These are phyloP conservation scores for Anas bahamensis DNA, from an alignment of 2,797 vertebrate species.

Conservation along the genomic window DNA sequence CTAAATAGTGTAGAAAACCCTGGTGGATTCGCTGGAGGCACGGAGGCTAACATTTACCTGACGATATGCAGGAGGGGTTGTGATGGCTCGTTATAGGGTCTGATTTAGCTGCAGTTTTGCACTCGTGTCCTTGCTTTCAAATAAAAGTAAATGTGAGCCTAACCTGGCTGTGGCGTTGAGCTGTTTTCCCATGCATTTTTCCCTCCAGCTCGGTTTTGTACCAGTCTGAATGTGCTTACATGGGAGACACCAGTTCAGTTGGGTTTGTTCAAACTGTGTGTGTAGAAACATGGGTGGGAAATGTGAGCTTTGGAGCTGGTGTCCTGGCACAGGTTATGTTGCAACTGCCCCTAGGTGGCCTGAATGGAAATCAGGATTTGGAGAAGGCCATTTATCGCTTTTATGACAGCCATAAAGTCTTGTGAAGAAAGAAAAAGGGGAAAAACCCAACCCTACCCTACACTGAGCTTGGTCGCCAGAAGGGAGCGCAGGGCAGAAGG, in stretches of 20 bases:
- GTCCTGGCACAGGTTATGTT: not conserved
- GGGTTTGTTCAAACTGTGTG: not conserved
- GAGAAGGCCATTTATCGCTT: not conserved
- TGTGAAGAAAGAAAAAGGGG: not conserved
- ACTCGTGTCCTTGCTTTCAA: not conserved
- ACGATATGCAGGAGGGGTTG: not conserved
- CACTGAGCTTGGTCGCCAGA: not conserved
- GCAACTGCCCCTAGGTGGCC: not conserved
- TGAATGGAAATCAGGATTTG: not conserved
- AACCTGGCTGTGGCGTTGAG: not conserved
- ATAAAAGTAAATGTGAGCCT: not conserved
- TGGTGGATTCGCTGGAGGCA: not conserved
- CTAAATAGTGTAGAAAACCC: not conserved
- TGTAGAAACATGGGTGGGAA: not conserved
- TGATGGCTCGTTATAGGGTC: not conserved
- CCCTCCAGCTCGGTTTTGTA: not conserved
- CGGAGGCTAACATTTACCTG: not conserved
- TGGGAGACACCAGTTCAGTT: not conserved
- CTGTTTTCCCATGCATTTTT: not conserved
- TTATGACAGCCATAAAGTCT: not conserved
- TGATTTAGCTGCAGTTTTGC: not conserved
- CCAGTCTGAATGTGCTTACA: not conserved
- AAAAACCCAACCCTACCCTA: not conserved
- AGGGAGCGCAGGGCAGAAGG: not conserved
- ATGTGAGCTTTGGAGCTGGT: constrained; percentile 7